phyloP scores from a whole-genome alignment of 2,113 vertebrate species.

The Rhynchomys soricoides region DNA sequence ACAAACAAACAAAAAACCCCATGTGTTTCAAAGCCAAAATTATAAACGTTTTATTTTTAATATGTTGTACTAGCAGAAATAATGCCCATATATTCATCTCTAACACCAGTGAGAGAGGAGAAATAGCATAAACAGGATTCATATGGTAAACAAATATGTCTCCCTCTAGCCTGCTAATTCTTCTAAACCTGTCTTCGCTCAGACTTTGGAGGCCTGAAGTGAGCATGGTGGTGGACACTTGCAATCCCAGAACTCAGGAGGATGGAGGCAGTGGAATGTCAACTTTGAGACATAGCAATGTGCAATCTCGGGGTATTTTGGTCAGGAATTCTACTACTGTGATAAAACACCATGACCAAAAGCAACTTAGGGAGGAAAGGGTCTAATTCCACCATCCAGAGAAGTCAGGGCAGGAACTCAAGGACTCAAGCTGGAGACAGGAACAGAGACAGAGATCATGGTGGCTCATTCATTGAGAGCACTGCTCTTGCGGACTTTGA shows the following conservation, averaged over 20 bases:
- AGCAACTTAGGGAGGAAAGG: neutral
- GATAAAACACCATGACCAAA: neutral
- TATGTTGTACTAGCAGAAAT: neutral
- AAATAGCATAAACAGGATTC: constrained; percentile 46
- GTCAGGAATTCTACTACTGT: neutral
- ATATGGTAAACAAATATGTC: neutral
- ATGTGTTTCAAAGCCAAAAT: constrained; percentile 46
- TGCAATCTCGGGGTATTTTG: neutral
- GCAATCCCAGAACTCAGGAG: neutral
- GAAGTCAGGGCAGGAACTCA: neutral
- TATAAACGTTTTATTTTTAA: neutral
- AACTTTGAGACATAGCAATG: neutral
- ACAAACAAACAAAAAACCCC: no score
- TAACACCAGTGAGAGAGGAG: constrained; percentile 17
- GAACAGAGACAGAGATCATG: neutral
- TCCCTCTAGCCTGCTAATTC: constrained; percentile 53
- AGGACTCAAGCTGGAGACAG: neutral
- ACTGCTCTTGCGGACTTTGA: neutral
- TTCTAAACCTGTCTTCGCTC: neutral
- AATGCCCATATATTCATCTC: constrained; percentile 18
- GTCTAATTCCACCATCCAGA: neutral
- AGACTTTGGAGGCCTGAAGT: neutral
- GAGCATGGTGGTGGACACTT: no score
- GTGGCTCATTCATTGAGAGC: neutral
- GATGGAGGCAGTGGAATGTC: neutral